phyloP scores from a whole-genome alignment of 2,888 invertebrate species.

The Coleophora flavipennella region DNA sequence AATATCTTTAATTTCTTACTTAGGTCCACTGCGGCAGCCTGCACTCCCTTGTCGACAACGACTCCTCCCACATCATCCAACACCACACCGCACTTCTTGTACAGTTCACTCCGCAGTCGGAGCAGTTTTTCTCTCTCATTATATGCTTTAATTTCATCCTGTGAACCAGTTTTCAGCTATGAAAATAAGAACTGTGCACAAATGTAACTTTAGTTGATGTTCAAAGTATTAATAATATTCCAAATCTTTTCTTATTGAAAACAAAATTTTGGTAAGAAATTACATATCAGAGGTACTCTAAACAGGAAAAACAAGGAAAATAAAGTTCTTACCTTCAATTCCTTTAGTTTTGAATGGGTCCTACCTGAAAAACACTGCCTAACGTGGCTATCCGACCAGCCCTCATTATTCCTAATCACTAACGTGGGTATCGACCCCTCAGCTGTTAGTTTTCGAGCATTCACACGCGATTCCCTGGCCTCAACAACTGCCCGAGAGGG shows the following conservation, averaged over 20 bases:
- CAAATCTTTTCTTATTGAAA: too few relatives aligned
- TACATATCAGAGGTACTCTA: too few relatives aligned
- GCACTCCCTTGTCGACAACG: conserved; percentile 46
- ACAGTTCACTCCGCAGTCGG: conserved; percentile 40
- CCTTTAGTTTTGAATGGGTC: conserved; percentile 45
- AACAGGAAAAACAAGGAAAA: too few relatives aligned
- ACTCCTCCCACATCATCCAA: conserved; percentile 41
- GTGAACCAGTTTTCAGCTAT: conserved; percentile 10
- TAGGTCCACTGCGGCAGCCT: conserved; percentile 24
- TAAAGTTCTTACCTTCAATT: conserved; percentile 46
- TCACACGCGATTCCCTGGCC: conserved; percentile 17
- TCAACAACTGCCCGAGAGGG: conserved; percentile 26
- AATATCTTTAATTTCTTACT: conserved; percentile 14
- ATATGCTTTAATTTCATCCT: conserved; percentile 60
- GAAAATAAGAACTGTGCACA: too few relatives aligned
- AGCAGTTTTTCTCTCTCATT: conserved; percentile 41
- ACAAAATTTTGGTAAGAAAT: too few relatives aligned
- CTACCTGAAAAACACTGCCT: conserved; percentile 43
- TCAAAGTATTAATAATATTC: too few relatives aligned
- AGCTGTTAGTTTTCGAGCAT: conserved; percentile 20
- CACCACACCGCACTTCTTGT: conserved; percentile 48
- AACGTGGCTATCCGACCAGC: conserved; percentile 35
- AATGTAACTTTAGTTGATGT: too few relatives aligned
- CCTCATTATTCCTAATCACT: conserved; percentile 20
- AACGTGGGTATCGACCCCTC: conserved; percentile 39